Evolutionary conservation across 2,797 vertebrate species (phyloP).

Genomic region (Neosilurus mollespiculum): DNA sequence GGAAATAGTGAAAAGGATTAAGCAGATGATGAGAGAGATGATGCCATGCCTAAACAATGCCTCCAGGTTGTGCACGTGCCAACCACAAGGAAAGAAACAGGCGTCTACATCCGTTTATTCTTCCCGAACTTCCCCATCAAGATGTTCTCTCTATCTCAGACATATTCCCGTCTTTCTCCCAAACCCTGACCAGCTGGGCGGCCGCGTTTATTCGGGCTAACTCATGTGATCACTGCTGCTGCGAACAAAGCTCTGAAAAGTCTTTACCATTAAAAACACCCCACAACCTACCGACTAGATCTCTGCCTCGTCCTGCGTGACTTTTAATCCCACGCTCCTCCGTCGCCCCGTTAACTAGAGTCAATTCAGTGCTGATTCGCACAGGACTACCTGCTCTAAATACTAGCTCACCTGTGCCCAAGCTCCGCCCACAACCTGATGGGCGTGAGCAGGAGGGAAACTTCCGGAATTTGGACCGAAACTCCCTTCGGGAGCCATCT

Average conservation of each 20-base stretch:
- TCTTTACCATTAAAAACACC: not conserved
- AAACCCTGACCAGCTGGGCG: no score
- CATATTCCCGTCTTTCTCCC: not conserved
- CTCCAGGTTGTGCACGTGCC: not conserved
- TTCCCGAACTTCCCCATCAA: not conserved
- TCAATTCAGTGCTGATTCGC: not conserved
- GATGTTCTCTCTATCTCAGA: no score
- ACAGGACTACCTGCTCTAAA: not conserved
- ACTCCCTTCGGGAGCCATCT: constrained; percentile 12
- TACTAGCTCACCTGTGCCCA: constrained; percentile 3
- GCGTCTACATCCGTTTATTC: not conserved
- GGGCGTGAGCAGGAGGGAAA: not conserved
- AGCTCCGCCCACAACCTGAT: constrained; percentile 41
- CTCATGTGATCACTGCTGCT: no score
- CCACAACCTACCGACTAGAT: constrained; percentile 3
- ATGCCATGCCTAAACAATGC: not conserved
- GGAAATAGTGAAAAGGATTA: not conserved
- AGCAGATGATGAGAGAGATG: not conserved
- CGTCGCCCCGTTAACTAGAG: not conserved
- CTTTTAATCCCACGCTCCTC: not conserved
- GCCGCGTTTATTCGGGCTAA: not conserved
- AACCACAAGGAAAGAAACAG: not conserved
- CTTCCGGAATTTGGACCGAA: constrained; percentile 46
- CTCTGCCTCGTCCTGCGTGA: not conserved
- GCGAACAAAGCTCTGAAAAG: not conserved